A percentile compares a stretch with the other conserved stretches of the same genome.
These are phyloP conservation scores for Psophia crepitans DNA, from an alignment of 2,113 vertebrate genomes.

Conservation along the genomic window DNA sequence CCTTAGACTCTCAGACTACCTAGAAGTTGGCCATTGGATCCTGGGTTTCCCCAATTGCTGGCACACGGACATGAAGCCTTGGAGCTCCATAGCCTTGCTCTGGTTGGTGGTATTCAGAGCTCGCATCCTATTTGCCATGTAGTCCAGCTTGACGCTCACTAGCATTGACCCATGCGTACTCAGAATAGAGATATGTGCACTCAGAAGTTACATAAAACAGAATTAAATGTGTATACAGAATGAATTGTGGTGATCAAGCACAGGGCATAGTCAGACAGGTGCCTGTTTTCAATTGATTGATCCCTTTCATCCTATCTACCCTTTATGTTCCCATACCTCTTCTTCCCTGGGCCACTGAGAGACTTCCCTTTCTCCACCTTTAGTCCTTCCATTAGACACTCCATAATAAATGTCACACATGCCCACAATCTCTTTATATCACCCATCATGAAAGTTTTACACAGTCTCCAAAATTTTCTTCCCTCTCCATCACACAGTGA, in stretches of 20 bases:
- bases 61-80: rapidly evolving
- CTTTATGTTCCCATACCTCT: background rate
- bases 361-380: background rate
- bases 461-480: background rate
- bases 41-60: background rate
- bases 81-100: background rate
- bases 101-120: background rate
- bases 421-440: background rate
- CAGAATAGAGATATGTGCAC: background rate
- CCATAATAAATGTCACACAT: background rate
- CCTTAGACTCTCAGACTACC: background rate
- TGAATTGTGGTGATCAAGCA: background rate
- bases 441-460: background rate
- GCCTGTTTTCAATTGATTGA: background rate
- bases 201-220: background rate
- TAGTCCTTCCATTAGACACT: background rate
- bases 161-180: background rate
- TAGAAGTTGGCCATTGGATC: background rate
- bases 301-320: background rate
- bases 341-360: background rate
- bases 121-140: background rate
- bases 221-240: background rate
- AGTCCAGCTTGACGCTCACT: background rate
- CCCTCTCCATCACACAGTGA: background rate
- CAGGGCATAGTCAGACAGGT: background rate